Base-by-base conservation (phyloP, 1,140 invertebrate genomes). In the Eupristina koningsbergeri region DNA sequence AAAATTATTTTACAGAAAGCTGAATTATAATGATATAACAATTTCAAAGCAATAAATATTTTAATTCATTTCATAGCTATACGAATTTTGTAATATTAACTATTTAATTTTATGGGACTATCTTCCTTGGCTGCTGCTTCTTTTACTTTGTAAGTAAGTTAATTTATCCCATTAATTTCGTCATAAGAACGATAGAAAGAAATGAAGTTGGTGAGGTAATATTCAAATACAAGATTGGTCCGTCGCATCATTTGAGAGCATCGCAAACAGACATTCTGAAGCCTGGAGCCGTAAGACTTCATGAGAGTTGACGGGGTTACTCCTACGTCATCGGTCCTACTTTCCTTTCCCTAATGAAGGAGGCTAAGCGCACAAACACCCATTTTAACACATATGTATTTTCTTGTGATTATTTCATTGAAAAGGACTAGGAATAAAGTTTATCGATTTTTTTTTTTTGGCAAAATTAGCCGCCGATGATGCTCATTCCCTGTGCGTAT, bases 221-320 rank as follows among this genome's bases (percentile, higher is more conserved):
- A 88, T 88, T 87, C 86, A 88, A 87, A 88, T 86, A 86, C 78
- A 81, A 45, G 73, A 29, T 29, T 75, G 76, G 75, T 64, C 67
- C 58, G 67, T 71, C 41, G 36, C 83, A 74, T 85, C 39, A 50
- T 82, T 88, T 75, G 82, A 88, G 87, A 84, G 87, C 81, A 86
- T 63, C 67, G 86, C 83, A 88, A 88, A 87, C 73, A 77, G 45
- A n/a, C 83, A 80, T 71, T 83, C 71, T 85, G 34, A 81, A 85
- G 73, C 80, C 78, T 36, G 69, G 47, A n/a, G n/a, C n/a, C n/a
- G n/a, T n/a, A n/a, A n/a, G 86, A 83, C 86, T 88, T 86, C 85
- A 87, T 88, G 84, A 83, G 79, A 86, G 81, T 69, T 50, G 71
- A 58, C 45, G 61, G 22, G 36, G 75, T 17, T 78, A 50, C 2